Evolutionary conservation across 2,797 vertebrate species (phyloP).

Genomic region (Etheostoma perlongum): DNA sequence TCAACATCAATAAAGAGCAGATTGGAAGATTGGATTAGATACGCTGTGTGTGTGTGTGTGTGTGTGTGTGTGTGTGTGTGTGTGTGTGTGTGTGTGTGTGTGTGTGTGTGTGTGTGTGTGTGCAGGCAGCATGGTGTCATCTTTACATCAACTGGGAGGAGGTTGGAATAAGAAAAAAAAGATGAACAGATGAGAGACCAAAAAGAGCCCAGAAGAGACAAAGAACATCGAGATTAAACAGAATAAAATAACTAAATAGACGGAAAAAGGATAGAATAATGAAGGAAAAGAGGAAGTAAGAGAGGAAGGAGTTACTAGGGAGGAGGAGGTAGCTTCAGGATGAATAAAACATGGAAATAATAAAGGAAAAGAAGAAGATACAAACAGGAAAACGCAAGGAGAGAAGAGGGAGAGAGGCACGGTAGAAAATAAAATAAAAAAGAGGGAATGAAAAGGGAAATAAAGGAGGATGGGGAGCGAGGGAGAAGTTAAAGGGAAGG

Average conservation of each 20-base stretch:
- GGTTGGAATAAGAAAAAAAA: neutral
- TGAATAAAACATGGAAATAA: constrained; percentile 26
- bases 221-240: neutral
- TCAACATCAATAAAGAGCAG: constrained; percentile 78
- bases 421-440: too few relatives aligned
- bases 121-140: constrained; percentile 28
- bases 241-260: neutral
- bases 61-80: constrained; percentile 36
- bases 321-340: neutral
- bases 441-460: neutral
- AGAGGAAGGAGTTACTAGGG: neutral
- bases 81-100: neutral
- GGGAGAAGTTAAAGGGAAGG: too few relatives aligned
- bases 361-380: neutral
- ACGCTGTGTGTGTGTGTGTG: constrained; percentile 45
- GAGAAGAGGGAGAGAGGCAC: too few relatives aligned
- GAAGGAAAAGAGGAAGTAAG: neutral
- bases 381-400: too few relatives aligned
- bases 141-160: constrained; percentile 29
- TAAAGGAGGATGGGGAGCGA: too few relatives aligned
- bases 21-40: constrained; percentile 81
- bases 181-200: constrained; percentile 21
- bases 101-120: neutral
- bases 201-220: neutral
- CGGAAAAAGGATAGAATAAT: neutral